Conservation (phyloP, 2,113 vertebrate genomes). For the Dermatemys mawii region DNA sequence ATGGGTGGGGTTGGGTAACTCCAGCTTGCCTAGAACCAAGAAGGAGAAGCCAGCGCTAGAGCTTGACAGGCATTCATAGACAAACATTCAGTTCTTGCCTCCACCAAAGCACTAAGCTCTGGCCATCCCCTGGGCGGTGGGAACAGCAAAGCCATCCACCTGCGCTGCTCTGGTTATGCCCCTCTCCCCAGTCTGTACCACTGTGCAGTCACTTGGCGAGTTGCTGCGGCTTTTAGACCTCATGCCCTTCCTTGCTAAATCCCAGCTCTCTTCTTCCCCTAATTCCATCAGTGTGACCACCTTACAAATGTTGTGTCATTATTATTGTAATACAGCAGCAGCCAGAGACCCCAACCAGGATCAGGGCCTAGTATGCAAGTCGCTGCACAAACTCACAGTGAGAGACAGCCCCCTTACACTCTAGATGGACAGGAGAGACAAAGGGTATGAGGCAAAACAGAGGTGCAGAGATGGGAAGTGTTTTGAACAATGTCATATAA, state of each 20-base stretch:
- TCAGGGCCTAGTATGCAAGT: not conserved
- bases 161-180: too few species aligned
- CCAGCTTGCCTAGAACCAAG: not conserved
- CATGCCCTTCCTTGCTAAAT: not conserved
- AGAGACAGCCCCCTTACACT: not conserved
- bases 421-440: not conserved
- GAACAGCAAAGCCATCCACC: not conserved
- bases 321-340: not conserved
- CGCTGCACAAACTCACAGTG: not conserved
- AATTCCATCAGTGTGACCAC: not conserved
- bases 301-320: not conserved
- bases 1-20: conserved; percentile 10
- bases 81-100: not conserved
- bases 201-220: not conserved
- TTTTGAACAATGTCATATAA: not conserved
- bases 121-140: not conserved
- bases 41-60: not conserved
- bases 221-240: not conserved
- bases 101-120: too few species aligned
- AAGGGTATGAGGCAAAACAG: not conserved
- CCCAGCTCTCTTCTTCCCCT: not conserved
- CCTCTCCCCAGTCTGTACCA: not conserved
- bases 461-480: not conserved
- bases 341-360: not conserved
- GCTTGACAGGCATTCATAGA: not conserved